phyloP scores from a whole-genome alignment of 2,888 invertebrate species.

The Sthenelais limicola region DNA sequence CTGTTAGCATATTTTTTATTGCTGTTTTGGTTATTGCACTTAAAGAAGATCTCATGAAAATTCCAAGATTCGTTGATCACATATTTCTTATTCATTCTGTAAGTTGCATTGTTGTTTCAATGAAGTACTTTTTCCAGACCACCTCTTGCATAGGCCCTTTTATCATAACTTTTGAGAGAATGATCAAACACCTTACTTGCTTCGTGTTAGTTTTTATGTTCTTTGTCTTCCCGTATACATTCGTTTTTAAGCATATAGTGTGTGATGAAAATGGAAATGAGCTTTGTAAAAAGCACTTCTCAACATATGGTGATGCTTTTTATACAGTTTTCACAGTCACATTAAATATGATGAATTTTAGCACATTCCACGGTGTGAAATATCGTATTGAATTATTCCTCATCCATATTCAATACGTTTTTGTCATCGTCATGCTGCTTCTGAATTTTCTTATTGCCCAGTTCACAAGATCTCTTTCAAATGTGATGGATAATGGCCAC shows the following conservation, averaged over 20 bases:
- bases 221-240: conserved; percentile 3
- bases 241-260: conserved; percentile 1
- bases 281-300: not conserved
- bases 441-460: conserved; percentile 19
- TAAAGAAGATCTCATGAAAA: not conserved
- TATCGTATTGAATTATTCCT: not conserved
- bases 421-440: conserved; percentile 24
- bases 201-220: conserved; percentile 7
- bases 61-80: conserved; percentile 1
- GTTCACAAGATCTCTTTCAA: conserved; percentile 16
- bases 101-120: conserved; percentile 1
- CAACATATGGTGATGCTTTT: not conserved
- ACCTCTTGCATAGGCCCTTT: conserved; percentile 15
- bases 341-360: conserved; percentile 9
- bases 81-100: conserved; percentile 13
- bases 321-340: conserved; percentile 18
- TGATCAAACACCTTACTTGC: conserved; percentile 22
- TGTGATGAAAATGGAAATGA: conserved; percentile 7
- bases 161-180: conserved; percentile 15
- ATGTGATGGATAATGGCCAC: conserved; percentile 5
- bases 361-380: not conserved
- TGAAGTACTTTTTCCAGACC: conserved; percentile 13
- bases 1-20: not conserved
- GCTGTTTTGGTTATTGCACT: not conserved
- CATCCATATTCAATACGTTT: conserved; percentile 10